Evolutionary conservation across 2,888 invertebrate genomes (phyloP).

Genomic region (Thymelicus acteon): DNA sequence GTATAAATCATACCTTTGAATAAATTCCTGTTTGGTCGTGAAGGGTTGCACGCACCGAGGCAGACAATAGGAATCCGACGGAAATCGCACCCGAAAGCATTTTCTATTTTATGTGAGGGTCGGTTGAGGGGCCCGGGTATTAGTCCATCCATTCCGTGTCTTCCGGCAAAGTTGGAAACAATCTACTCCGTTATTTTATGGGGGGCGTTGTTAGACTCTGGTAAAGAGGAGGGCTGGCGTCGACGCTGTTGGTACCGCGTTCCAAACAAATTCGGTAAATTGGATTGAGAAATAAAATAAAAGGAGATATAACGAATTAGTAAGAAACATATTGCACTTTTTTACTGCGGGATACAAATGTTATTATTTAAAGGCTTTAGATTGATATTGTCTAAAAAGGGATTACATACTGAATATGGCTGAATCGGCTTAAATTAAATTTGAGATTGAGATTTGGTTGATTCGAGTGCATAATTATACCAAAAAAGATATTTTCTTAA

Average conservation of each 20-base stretch:
- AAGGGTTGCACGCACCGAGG: slow-evolving; percentile 74
- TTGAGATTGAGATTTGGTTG: no score
- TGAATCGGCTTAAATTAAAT: no score
- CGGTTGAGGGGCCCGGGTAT: slow-evolving; percentile 49
- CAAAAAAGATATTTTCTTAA: no score
- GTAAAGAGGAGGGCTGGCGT: slow-evolving; percentile 41
- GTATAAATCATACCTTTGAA: slow-evolving; percentile 61
- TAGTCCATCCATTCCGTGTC: slow-evolving; percentile 76
- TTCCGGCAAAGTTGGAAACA: slow-evolving; percentile 74
- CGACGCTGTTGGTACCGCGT: background rate
- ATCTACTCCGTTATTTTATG: slow-evolving; percentile 72
- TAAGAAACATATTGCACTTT: no score
- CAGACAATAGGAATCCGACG: slow-evolving; percentile 73
- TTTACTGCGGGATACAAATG: no score
- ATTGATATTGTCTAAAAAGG: no score
- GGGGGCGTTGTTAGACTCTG: slow-evolving; percentile 56
- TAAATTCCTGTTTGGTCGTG: slow-evolving; percentile 64
- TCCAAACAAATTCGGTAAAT: slow-evolving; percentile 26
- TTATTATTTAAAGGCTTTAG: no score
- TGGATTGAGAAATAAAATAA: slow-evolving; percentile 18
- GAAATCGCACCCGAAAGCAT: slow-evolving; percentile 74
- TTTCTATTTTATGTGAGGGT: slow-evolving; percentile 76
- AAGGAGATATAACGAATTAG: background rate
- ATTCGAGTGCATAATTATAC: no score
- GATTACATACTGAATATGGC: no score